Percentiles rank a stretch among this genome's conserved stretches.
phyloP scores from a whole-genome alignment of 2,797 vertebrate species.

The Sebastes jordani region DNA sequence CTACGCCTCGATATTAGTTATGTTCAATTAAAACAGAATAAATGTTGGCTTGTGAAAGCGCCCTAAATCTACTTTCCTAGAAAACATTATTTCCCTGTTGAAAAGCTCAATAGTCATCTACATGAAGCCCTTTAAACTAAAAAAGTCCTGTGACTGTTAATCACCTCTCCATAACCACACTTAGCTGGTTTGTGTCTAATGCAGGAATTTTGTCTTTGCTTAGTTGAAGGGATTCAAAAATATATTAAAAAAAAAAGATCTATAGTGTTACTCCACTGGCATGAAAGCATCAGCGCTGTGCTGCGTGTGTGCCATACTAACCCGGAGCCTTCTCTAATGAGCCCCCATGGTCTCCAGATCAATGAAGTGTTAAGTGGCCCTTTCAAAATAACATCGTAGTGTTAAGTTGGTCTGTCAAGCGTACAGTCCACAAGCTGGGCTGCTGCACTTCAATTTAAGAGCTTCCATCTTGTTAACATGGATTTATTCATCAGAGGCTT shows the following conservation, averaged over 20 bases:
- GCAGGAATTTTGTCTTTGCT: neutral
- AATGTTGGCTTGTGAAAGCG: no score
- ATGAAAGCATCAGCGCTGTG: neutral
- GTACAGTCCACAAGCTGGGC: constrained; percentile 25
- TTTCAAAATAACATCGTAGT: constrained; percentile 56
- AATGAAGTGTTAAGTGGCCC: constrained; percentile 71
- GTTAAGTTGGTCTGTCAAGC: constrained; percentile 61
- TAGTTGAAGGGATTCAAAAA: neutral
- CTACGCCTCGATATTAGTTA: no score
- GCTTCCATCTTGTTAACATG: constrained; percentile 72
- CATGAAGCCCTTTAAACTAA: neutral
- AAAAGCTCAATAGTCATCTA: neutral
- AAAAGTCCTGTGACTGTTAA: neutral
- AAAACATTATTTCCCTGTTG: neutral
- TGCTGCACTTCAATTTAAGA: constrained; percentile 62
- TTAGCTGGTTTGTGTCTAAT: neutral
- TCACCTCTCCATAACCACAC: neutral
- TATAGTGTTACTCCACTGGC: neutral
- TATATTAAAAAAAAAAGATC: neutral
- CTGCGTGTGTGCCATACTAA: neutral
- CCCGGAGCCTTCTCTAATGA: constrained; percentile 42
- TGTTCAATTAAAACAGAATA: no score
- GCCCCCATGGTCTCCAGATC: constrained; percentile 59
- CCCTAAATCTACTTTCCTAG: neutral
- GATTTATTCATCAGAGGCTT: constrained; percentile 63